phyloP scores from a whole-genome alignment of 2,113 vertebrate genomes.

The Gasterosteus nipponicus region DNA sequence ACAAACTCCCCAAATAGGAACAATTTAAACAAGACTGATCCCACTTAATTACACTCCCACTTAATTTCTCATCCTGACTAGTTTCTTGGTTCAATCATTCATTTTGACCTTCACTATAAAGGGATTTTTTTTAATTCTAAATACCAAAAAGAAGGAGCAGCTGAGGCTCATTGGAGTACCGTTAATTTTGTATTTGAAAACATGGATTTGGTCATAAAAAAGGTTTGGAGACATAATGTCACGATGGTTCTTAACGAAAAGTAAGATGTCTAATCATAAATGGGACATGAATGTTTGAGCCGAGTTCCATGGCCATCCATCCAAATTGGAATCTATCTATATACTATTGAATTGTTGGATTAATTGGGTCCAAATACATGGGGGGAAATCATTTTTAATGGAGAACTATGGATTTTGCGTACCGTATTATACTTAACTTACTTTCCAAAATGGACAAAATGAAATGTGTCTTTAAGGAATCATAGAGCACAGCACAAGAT shows the following conservation, averaged over 20 bases:
- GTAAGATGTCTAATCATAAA: background rate
- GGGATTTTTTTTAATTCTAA: background rate
- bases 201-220: background rate
- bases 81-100: background rate
- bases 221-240: background rate
- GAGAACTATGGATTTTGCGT: background rate
- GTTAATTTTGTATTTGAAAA: background rate
- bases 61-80: background rate
- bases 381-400: background rate
- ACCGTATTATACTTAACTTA: background rate
- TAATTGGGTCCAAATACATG: background rate
- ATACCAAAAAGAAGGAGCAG: background rate
- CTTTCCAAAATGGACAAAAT: background rate
- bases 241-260: background rate
- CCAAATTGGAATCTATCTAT: background rate
- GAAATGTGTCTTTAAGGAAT: background rate
- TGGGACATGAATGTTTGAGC: background rate
- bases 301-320: background rate
- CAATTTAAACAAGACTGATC: background rate
- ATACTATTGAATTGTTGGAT: background rate
- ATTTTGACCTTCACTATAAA: background rate
- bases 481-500: background rate
- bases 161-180: background rate
- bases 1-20: constrained; percentile 17
- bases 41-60: background rate